Base-by-base conservation (phyloP, 2,888 invertebrate species). In the Mythimna vitellina region DNA sequence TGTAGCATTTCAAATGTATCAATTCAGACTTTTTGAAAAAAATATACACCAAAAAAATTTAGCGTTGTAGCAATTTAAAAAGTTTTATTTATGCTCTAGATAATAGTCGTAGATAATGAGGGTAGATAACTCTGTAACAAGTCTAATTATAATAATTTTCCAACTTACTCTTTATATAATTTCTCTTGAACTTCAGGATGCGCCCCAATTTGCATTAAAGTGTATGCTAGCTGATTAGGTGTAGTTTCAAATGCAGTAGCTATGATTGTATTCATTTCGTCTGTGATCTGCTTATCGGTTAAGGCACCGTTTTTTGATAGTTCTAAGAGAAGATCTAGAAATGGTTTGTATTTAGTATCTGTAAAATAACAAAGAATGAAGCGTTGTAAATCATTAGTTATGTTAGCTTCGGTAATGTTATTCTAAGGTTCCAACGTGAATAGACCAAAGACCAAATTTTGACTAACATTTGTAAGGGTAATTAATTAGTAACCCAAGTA, bases 121-220 rank as follows among this genome's bases (percentile, higher is more conserved):
- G 38, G 10, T 38, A 38, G 0, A 38, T 3, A 29, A 3, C 29
- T 29, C 10, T 10, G 10, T 38, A 38, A 38, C 9, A 38, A 9
- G 38, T 10, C 38, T 9, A 46, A 46, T 46, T 5, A 46, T 46
- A 46, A 46, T 42, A 46, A 5, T 56, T 56, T 29, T 20, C 5
- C 1, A 46, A 63, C 70, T 71, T 53, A 72, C 74, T 72, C 72
- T 38, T 62, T 20, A 12, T 62, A 56, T 7, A 72, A 14, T 38
- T 57, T 73, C 7, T 73, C 63, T 62, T 72, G 72, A 29, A 72
- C 63, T 8, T 72, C 14, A 20, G 74, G 56, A 49, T 72, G 12
- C 3, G 72, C 49, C 35, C 71, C 71, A 20, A 72, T 25, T 20
- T 22, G 20, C 8, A 73, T 8, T 22, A 72, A 32, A 29, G 20